Percentiles rank a stretch among this genome's conserved stretches.
These are phyloP conservation scores for Phylloscopus whistleri DNA, from an alignment of 2,113 vertebrate genomes.

Conservation along the genomic window DNA sequence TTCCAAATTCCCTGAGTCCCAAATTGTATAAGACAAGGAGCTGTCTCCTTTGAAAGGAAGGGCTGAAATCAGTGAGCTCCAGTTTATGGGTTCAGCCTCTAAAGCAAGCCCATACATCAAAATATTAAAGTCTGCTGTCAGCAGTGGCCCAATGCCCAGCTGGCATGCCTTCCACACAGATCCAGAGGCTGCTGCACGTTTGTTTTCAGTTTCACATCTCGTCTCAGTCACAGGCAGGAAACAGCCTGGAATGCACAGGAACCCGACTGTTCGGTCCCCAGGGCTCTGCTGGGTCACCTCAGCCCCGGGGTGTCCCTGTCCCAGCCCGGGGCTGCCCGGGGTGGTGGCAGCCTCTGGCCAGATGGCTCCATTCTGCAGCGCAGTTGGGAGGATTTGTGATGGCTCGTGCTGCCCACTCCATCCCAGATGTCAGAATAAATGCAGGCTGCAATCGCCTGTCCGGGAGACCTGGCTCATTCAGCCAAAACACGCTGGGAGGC, in stretches of 20 bases:
- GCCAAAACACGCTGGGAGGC: background rate
- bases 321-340: accelerated
- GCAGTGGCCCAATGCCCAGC: background rate
- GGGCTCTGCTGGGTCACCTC: background rate
- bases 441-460: background rate
- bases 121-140: background rate
- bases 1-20: background rate
- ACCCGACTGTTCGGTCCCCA: accelerated
- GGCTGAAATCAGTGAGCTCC: background rate
- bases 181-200: background rate
- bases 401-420: background rate
- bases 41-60: background rate
- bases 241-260: accelerated
- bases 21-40: background rate
- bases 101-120: background rate
- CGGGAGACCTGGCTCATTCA: background rate
- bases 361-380: background rate
- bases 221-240: background rate
- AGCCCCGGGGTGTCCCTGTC: background rate
- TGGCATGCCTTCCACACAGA: accelerated
- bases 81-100: background rate
- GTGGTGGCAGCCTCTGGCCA: background rate
- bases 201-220: background rate
- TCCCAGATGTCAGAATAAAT: background rate
- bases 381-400: background rate